These are phyloP conservation scores for Drosophila helvetica DNA, from an alignment of 2,888 invertebrate genomes.

Conservation along the genomic window DNA sequence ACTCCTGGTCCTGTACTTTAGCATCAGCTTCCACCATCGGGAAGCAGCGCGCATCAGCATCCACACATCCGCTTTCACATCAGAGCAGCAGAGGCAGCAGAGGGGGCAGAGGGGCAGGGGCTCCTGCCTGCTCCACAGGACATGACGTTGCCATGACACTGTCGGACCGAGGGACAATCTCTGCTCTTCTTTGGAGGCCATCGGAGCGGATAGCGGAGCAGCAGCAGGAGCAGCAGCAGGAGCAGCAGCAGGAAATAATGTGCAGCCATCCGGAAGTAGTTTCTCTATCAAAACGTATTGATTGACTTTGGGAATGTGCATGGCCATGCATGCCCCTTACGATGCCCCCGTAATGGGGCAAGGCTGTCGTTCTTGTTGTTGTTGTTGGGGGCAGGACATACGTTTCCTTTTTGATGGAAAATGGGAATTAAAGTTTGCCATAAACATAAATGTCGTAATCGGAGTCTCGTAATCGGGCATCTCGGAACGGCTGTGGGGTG, in stretches of 20 bases:
- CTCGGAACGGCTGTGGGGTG: not conserved
- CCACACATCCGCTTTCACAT: slow-evolving; percentile 4
- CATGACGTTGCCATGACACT: slow-evolving; percentile 54
- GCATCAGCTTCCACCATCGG: slow-evolving; percentile 2
- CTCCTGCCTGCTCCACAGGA: slow-evolving; percentile 28
- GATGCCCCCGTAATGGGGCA: not conserved
- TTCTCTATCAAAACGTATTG: slow-evolving; percentile 61
- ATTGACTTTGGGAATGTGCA: slow-evolving; percentile 55
- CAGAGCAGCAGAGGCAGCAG: slow-evolving; percentile 6
- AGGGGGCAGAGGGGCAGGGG: not conserved
- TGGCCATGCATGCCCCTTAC: slow-evolving; percentile 22
- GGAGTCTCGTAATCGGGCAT: not conserved
- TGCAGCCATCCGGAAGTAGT: slow-evolving; percentile 66
- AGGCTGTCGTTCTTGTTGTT: not conserved
- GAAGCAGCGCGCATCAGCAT: not conserved
- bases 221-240: too few relatives aligned
- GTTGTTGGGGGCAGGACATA: slow-evolving; percentile 11
- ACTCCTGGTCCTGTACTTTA: slow-evolving; percentile 13
- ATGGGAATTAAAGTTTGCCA: slow-evolving; percentile 48
- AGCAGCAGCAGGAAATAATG: slow-evolving; percentile 53
- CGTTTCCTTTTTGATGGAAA: slow-evolving; percentile 13
- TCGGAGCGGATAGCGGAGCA: slow-evolving; percentile 3
- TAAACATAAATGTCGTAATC: slow-evolving; percentile 31
- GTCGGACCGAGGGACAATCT: slow-evolving; percentile 31
- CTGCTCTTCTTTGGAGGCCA: slow-evolving; percentile 11